Base-by-base conservation (phyloP, 2,888 invertebrate species). In the Drosophila crucigera region DNA sequence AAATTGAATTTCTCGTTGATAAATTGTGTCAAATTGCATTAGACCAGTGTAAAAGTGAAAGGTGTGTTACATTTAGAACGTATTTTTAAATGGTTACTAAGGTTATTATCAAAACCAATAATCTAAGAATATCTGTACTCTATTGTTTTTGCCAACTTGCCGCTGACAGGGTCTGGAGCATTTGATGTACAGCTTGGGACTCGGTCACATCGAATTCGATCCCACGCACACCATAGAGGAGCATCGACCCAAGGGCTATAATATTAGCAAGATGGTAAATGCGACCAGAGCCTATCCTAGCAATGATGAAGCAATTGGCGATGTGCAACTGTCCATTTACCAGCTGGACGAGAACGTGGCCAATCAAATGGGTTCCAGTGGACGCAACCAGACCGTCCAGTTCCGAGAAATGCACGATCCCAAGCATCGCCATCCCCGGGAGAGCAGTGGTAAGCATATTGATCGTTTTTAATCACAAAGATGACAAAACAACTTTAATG, bases 131-230 rank as follows among this genome's bases (percentile, higher is more conserved):
- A 47, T 47, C 4, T 16, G 4, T 47, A 22, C 1, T 28, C 2
- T 4, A 33, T 22, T 16, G 4, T 25, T 5, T 4, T 22, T 59
- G 30, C 28, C 10, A 16, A 47, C 19, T n/a, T 6, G 16, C 2
- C 16, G 72, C 72, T 76, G 72, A 3, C 93, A 95, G 95, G 96
- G 96, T 16, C 95, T 96, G 79, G 96, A 96, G 91, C 96, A 96
- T 84, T 92, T 96, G 55, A 93, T 96, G 92, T 94, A 94, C 83
- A 96, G 94, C 83, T 92, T 96, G 28, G 96, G 96, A 0, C 93
- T 96, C n/a, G 96, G 96, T 1, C 95, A 95, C 16, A 93, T 95
- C 10, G 94, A 95, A 78, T 95, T 96, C 66, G 91, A 91, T 19
- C 91, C 92, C 19, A 83, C 82, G 2, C 93, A 93, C 64, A 92